Conservation (phyloP, 2,888 invertebrate species). For the Rhimphoctona megacephalus region DNA sequence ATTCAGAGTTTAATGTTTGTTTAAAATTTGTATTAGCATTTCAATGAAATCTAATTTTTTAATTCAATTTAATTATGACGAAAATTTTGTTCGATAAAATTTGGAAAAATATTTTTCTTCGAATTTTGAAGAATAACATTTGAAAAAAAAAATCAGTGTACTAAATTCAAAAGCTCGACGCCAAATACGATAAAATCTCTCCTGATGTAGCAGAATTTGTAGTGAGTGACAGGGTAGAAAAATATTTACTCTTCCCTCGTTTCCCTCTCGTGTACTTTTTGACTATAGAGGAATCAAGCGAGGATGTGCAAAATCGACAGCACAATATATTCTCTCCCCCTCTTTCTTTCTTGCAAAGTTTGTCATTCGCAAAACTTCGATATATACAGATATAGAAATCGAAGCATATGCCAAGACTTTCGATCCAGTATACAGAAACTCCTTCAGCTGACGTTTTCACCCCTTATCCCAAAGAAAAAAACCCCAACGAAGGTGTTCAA, state of each 20-base stretch:
- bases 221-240: slow-evolving; percentile 56
- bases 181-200: slow-evolving; percentile 54
- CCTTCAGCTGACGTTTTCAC: slow-evolving; percentile 26
- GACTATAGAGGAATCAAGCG: slow-evolving; percentile 15
- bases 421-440: slow-evolving; percentile 12
- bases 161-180: slow-evolving; percentile 30
- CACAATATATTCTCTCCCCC: slow-evolving; percentile 15
- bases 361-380: slow-evolving; percentile 30
- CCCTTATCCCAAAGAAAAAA: slow-evolving; percentile 5
- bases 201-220: slow-evolving; percentile 45
- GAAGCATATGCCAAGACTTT: slow-evolving; percentile 16
- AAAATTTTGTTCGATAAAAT: not conserved
- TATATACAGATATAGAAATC: slow-evolving; percentile 17
- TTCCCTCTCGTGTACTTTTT: slow-evolving; percentile 38
- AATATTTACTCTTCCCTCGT: slow-evolving; percentile 62
- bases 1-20: no score
- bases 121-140: not conserved
- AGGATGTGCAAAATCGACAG: slow-evolving; percentile 25
- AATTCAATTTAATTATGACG: no score
- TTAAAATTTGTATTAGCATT: no score
- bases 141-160: not conserved
- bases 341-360: slow-evolving; percentile 27
- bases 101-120: not conserved
- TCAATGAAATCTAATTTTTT: no score
- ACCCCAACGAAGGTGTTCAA: slow-evolving; percentile 17